Percentiles rank a stretch among this genome's conserved stretches.
phyloP scores from a whole-genome alignment of 2,888 invertebrate genomes.

The Eupithecia subfuscata region DNA sequence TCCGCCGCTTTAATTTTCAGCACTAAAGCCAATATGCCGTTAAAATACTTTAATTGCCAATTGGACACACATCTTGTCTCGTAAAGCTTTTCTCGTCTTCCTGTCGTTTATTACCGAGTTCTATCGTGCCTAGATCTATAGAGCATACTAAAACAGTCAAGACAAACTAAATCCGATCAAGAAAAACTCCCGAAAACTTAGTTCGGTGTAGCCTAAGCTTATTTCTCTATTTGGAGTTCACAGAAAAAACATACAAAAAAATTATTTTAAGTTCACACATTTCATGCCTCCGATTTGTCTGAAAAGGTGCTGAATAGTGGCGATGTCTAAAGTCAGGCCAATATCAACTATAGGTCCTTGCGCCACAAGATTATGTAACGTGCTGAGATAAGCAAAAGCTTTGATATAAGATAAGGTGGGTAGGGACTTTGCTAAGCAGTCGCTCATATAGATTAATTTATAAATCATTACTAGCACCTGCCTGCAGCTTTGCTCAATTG shows the following conservation, averaged over 20 bases:
- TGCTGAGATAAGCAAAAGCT: neutral
- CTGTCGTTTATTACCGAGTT: slow-evolving; percentile 68
- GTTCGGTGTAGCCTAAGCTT: neutral
- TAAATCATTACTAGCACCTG: neutral
- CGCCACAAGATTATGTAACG: neutral
- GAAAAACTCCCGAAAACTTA: neutral
- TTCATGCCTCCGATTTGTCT: neutral
- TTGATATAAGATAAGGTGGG: neutral
- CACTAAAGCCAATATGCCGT: slow-evolving; percentile 68
- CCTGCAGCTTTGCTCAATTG: neutral
- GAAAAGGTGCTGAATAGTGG: neutral
- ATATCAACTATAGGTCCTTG: neutral
- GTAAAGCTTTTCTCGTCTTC: slow-evolving; percentile 70
- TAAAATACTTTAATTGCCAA: slow-evolving; percentile 72
- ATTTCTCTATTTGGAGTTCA: neutral
- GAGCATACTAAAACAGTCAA: neutral
- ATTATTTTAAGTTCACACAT: neutral
- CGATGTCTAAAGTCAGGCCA: neutral
- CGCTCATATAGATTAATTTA: neutral
- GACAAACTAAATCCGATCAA: neutral
- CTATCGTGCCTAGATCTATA: slow-evolving; percentile 42
- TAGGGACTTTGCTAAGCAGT: neutral
- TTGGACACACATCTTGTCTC: slow-evolving; percentile 68
- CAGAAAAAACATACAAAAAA: neutral
- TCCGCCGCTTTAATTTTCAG: slow-evolving; percentile 68